These are phyloP conservation scores for Whitmania pigra DNA, from an alignment of 1,140 invertebrate species.

Conservation along the genomic window DNA sequence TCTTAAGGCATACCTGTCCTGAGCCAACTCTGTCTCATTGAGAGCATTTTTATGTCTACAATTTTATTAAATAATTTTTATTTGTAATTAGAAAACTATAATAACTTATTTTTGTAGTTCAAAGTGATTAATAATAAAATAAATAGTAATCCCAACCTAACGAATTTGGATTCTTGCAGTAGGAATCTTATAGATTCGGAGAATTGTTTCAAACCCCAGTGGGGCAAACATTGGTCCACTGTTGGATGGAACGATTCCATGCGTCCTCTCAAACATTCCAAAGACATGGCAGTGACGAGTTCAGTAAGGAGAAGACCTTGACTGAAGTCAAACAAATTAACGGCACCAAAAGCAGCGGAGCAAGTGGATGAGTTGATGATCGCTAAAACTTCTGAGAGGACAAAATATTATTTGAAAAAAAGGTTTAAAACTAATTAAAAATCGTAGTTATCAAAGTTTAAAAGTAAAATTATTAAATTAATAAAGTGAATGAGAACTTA, in stretches of 20 bases:
- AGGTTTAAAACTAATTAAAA: too few species aligned
- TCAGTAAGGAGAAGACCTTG: constrained; percentile 17
- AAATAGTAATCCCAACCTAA: background rate
- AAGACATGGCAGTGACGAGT: constrained; percentile 22
- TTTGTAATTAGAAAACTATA: too few species aligned
- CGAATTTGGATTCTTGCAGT: constrained; percentile 17
- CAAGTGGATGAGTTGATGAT: constrained; percentile 22
- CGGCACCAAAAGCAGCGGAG: constrained; percentile 17
- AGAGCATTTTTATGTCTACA: too few species aligned
- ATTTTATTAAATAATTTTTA: too few species aligned
- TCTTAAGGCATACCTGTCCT: constrained; percentile 19
- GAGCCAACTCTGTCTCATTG: background rate
- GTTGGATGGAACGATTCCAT: constrained; percentile 9
- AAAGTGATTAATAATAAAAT: background rate
- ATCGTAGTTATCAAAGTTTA: too few species aligned
- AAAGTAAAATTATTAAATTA: too few species aligned
- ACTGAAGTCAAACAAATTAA: constrained; percentile 17
- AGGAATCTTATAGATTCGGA: constrained; percentile 7
- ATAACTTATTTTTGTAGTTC: too few species aligned
- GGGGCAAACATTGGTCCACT: constrained; percentile 12
- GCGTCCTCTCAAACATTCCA: constrained; percentile 9
- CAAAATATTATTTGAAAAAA: too few species aligned
- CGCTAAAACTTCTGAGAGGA: constrained; percentile 16
- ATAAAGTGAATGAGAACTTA: too few species aligned
- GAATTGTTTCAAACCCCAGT: constrained; percentile 18